Conservation (phyloP, 64 coral and sea anemone species). For the Montipora efflorescens region DNA sequence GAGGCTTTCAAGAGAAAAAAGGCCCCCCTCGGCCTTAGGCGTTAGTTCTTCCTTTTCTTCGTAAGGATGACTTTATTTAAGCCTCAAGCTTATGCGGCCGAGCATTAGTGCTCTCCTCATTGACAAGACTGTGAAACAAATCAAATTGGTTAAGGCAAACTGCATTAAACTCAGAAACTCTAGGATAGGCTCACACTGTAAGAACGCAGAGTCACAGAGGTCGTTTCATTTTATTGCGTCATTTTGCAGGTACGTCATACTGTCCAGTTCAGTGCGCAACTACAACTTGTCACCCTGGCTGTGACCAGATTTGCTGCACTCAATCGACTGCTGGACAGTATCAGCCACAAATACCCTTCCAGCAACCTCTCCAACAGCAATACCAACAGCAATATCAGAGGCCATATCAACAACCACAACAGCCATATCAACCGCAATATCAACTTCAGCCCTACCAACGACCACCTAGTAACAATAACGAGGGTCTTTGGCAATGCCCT, state of each 20-base stretch:
- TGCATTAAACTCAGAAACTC: no score
- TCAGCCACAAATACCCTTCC: neutral
- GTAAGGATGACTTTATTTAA: no score
- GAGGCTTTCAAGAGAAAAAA: no score
- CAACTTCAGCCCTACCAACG: neutral
- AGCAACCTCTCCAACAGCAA: conserved; percentile 12
- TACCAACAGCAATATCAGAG: neutral
- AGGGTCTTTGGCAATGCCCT: neutral
- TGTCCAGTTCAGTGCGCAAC: conserved; percentile 17
- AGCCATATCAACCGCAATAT: neutral
- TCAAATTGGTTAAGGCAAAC: no score
- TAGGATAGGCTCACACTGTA: no score
- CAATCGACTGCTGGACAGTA: neutral
- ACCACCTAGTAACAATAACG: neutral
- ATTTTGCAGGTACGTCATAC: neutral
- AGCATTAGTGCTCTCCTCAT: no score
- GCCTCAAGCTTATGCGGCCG: no score
- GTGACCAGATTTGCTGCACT: neutral
- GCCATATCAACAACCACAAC: neutral
- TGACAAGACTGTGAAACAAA: no score
- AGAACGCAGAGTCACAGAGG: no score
- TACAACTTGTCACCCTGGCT: conserved; percentile 17
- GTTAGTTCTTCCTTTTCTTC: no score
- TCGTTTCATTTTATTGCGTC: neutral
- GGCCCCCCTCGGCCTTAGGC: no score